Evolutionary conservation across 2,797 vertebrate genomes (phyloP).

Genomic region (Liasis olivaceus): DNA sequence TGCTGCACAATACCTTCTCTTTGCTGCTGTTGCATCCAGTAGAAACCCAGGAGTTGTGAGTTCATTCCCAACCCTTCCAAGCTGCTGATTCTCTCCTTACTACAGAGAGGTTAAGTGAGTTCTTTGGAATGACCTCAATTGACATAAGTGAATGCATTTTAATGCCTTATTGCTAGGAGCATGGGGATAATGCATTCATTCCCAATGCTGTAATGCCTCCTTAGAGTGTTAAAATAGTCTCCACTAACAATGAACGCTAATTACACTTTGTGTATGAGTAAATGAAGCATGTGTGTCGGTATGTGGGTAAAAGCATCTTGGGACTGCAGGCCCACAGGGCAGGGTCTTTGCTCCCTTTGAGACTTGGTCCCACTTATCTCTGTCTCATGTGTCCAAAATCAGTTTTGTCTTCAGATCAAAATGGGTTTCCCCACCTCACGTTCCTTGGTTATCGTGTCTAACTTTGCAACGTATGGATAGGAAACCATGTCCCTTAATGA

Average conservation of each 20-base stretch:
- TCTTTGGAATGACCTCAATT: not conserved
- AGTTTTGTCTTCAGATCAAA: not conserved
- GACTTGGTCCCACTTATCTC: not conserved
- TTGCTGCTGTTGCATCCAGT: not conserved
- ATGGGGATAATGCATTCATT: not conserved
- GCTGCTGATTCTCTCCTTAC: not conserved
- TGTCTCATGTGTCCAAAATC: not conserved
- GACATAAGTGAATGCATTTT: not conserved
- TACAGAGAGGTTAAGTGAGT: not conserved
- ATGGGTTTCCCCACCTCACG: not conserved
- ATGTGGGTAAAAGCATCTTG: not conserved
- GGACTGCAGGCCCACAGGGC: not conserved
- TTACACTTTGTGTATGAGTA: not conserved
- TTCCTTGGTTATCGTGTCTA: not conserved
- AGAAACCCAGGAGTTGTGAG: not conserved
- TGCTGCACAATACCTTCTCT: not conserved
- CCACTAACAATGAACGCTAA: not conserved
- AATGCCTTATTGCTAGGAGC: not conserved
- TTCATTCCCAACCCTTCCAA: not conserved
- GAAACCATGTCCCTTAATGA: not conserved
- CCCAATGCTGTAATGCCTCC: not conserved
- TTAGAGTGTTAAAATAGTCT: not conserved
- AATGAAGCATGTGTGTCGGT: not conserved
- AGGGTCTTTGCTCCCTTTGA: not conserved
- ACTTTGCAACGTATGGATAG: not conserved